Percentiles rank a stretch among this genome's conserved stretches.
These are phyloP conservation scores for Enoplosus armatus DNA, from an alignment of 2,797 vertebrate genomes.

Conservation along the genomic window DNA sequence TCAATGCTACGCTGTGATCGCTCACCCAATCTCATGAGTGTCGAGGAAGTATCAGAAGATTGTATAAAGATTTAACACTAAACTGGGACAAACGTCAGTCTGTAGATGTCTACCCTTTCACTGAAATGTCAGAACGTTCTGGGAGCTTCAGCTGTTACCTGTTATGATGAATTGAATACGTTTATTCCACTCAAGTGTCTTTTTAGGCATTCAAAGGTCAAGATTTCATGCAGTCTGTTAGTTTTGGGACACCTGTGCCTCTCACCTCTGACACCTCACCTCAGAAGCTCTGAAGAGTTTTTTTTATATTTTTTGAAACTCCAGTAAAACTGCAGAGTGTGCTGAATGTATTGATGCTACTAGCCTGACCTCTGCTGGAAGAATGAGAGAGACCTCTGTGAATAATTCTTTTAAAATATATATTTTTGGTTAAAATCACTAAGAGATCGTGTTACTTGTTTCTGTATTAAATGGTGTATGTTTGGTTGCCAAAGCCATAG, in stretches of 20 bases:
- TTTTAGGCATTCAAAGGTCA: not conserved
- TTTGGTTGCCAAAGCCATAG: conserved; percentile 2
- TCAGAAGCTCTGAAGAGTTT: conserved; percentile 25
- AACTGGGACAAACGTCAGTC: conserved; percentile 39
- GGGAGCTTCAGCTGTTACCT: conserved; percentile 46
- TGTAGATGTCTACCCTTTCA: conserved; percentile 11
- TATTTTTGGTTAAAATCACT: conserved; percentile 50
- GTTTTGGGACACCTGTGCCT: conserved; percentile 16
- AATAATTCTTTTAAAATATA: conserved; percentile 45
- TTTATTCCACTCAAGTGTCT: conserved; percentile 19
- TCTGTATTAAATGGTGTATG: conserved; percentile 18
- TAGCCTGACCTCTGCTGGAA: conserved; percentile 57
- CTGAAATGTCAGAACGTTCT: conserved; percentile 14
- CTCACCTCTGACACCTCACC: too few relatives aligned
- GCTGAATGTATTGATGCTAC: conserved; percentile 13
- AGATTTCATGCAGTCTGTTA: conserved; percentile 20
- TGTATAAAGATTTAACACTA: conserved; percentile 33
- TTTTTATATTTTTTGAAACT: conserved; percentile 27
- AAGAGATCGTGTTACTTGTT: conserved; percentile 30
- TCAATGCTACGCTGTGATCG: conserved; percentile 81
- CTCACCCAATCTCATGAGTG: not conserved
- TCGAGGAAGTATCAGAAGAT: not conserved
- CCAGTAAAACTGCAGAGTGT: conserved; percentile 2
- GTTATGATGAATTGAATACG: not conserved
- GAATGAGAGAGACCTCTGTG: conserved; percentile 42